phyloP scores from a whole-genome alignment of 2,113 vertebrate species.

The Jacana jacana region DNA sequence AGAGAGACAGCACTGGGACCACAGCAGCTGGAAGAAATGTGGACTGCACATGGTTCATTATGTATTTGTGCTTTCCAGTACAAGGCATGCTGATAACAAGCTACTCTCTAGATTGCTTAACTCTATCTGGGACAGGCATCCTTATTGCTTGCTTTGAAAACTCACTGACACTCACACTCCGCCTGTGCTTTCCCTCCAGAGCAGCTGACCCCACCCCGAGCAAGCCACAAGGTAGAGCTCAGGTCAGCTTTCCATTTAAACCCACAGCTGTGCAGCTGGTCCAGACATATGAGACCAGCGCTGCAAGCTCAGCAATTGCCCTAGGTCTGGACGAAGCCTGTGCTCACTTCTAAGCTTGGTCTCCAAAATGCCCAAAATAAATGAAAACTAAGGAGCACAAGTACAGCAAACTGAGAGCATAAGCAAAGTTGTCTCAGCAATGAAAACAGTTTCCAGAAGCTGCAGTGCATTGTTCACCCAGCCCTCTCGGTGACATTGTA shows the following conservation, averaged over 20 bases:
- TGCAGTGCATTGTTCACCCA: background rate
- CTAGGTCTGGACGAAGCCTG: background rate
- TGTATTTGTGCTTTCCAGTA: background rate
- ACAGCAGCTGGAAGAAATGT: background rate
- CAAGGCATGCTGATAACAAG: background rate
- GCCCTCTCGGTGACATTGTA: background rate
- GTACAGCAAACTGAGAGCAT: background rate
- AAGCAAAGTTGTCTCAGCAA: background rate
- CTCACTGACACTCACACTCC: rapidly evolving
- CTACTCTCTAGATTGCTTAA: background rate
- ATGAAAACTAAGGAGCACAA: rapidly evolving
- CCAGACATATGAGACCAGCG: rapidly evolving
- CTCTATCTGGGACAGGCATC: background rate
- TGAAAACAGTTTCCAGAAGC: background rate
- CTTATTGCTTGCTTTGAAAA: background rate
- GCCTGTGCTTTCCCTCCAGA: background rate
- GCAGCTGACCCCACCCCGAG: background rate
- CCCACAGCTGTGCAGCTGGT: no score
- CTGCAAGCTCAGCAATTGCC: background rate
- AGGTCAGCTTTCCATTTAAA: background rate
- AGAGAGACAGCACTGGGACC: background rate
- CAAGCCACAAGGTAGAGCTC: background rate
- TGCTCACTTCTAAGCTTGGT: background rate
- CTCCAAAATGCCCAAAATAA: background rate
- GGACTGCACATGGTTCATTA: no score